A percentile compares a stretch with the other conserved stretches of the same genome.
These are phyloP conservation scores for Taxidea taxus DNA, from an alignment of 2,113 vertebrate genomes.

Conservation along the genomic window DNA sequence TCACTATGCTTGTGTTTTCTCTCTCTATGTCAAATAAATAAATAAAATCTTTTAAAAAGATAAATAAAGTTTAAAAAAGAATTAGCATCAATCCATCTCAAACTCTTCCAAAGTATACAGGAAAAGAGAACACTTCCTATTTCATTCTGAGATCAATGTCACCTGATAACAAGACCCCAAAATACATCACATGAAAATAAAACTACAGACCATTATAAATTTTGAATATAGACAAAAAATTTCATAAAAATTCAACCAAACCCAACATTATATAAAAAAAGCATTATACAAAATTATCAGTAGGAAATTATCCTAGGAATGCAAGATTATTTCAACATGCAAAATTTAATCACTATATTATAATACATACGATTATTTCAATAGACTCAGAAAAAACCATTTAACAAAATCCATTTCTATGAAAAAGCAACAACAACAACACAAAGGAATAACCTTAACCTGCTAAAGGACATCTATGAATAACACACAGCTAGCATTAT, in stretches of 20 bases:
- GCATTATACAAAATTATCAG: neutral
- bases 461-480: neutral
- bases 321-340: neutral
- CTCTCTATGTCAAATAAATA: too few relatives aligned
- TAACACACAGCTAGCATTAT: neutral
- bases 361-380: neutral
- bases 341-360: neutral
- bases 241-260: neutral
- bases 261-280: neutral
- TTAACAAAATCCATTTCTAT: neutral
- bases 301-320: neutral
- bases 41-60: too few relatives aligned
- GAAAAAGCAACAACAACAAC: neutral
- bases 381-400: neutral
- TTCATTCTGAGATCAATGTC: neutral
- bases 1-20: too few relatives aligned
- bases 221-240: neutral
- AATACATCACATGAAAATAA: neutral
- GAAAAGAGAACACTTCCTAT: neutral
- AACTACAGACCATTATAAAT: neutral
- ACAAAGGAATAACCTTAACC: neutral
- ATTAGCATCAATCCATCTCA: neutral
- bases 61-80: neutral
- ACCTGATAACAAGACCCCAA: neutral
- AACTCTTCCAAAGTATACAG: neutral